A percentile compares a stretch with the other conserved stretches of the same genome.
Conservation (phyloP, 2,113 vertebrate genomes). For the Plotosus lineatus region DNA sequence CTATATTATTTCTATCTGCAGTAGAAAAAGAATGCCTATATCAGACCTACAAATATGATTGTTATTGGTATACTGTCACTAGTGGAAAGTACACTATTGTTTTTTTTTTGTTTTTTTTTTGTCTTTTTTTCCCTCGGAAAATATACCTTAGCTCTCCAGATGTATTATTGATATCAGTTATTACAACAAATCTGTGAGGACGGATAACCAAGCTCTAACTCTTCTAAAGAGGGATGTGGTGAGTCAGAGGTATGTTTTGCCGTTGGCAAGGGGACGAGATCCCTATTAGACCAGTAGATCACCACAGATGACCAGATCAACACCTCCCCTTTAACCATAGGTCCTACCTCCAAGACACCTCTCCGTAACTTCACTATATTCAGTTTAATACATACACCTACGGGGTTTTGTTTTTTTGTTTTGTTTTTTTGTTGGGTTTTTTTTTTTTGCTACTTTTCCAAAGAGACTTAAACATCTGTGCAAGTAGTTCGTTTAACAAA, state of each 20-base stretch:
- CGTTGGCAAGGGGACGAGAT: constrained; percentile 52
- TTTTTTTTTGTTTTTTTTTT: constrained; percentile 20
- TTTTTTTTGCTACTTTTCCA: constrained; percentile 68
- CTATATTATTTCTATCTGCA: constrained; percentile 38
- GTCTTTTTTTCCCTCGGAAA: constrained; percentile 53
- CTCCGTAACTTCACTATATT: constrained; percentile 56
- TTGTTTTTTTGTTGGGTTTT: no score
- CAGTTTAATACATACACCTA: constrained; percentile 60
- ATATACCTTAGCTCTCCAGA: constrained; percentile 75
- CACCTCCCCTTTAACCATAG: constrained; percentile 58
- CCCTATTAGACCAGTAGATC: constrained; percentile 40
- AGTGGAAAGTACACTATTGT: constrained; percentile 75
- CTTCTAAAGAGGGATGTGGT: constrained; percentile 67
- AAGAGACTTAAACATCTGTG: constrained; percentile 66
- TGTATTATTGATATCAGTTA: constrained; percentile 70
- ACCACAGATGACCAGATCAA: constrained; percentile 18
- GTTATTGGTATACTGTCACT: constrained; percentile 69
- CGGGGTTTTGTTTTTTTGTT: no score
- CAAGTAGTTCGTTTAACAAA: constrained; percentile 63
- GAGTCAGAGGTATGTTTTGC: constrained; percentile 53
- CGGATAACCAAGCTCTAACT: constrained; percentile 74
- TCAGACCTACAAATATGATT: constrained; percentile 43
- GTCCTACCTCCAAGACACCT: constrained; percentile 54
- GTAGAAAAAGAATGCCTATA: constrained; percentile 36
- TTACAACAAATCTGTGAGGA: constrained; percentile 70